Conservation (phyloP, 2,113 vertebrate genomes). For the Cinclus cinclus region DNA sequence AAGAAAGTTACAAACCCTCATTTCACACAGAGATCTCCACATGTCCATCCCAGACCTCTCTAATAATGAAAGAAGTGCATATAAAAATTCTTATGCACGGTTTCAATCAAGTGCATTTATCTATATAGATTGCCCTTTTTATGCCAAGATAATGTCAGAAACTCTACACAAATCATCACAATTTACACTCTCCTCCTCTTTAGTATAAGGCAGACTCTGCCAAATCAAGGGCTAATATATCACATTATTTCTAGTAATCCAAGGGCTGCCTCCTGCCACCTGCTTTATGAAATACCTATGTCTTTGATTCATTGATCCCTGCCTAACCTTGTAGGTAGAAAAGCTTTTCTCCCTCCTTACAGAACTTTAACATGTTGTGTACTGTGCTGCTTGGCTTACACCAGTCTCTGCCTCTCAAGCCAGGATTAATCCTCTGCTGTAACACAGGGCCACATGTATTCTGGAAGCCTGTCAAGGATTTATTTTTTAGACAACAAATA, state of each 20-base stretch:
- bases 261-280: slow-evolving; percentile 66
- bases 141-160: slow-evolving; percentile 65
- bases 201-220: slow-evolving; percentile 52
- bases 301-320: slow-evolving; percentile 62
- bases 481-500: neutral
- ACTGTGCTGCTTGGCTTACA: neutral
- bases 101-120: slow-evolving; percentile 42
- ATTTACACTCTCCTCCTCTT: slow-evolving; percentile 70
- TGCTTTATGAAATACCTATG: slow-evolving; percentile 67
- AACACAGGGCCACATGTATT: neutral
- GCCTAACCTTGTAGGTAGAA: slow-evolving; percentile 34
- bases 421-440: neutral
- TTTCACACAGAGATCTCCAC: neutral
- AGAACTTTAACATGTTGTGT: neutral
- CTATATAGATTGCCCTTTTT: slow-evolving; percentile 25
- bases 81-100: neutral
- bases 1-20: neutral
- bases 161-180: slow-evolving; percentile 65
- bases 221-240: slow-evolving; percentile 70
- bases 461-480: neutral
- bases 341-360: neutral
- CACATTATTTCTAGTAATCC: slow-evolving; percentile 67
- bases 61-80: neutral
- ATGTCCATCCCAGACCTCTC: neutral
- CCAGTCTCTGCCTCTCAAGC: neutral